phyloP scores from a whole-genome alignment of 2,888 invertebrate species.

The Coelogynopora nodosa region DNA sequence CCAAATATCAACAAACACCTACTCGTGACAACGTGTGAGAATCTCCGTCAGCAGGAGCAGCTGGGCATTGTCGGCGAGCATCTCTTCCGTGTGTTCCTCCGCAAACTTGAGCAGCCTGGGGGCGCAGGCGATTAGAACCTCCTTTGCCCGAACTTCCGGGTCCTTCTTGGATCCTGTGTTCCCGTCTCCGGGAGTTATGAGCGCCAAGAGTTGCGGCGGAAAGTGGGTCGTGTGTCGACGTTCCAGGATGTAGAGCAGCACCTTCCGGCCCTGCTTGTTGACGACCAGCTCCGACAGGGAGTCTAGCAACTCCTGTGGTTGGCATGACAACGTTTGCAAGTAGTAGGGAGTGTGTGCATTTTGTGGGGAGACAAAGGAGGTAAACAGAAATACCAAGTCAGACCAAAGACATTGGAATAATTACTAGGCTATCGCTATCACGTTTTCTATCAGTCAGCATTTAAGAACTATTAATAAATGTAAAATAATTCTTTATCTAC shows the following conservation, averaged over 20 bases:
- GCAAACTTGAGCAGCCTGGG: conserved; percentile 53
- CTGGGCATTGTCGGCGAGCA: conserved; percentile 54
- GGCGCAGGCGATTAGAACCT: conserved; percentile 45
- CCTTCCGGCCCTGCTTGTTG: conserved; percentile 78
- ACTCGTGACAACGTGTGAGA: conserved; percentile 56
- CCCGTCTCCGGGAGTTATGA: conserved; percentile 69
- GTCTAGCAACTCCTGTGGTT: conserved; percentile 66
- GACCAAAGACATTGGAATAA: too few species aligned
- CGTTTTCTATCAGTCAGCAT: too few species aligned
- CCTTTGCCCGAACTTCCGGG: conserved; percentile 48
- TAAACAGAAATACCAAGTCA: too few species aligned
- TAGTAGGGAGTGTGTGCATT: too few species aligned
- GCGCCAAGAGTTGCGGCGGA: conserved; percentile 74
- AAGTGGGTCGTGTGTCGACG: conserved; percentile 77
- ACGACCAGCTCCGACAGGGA: conserved; percentile 70
- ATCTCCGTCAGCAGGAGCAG: conserved; percentile 54
- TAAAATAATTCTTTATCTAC: too few species aligned
- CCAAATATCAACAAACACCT: too few species aligned
- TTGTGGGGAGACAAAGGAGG: too few species aligned
- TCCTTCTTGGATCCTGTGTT: neutral
- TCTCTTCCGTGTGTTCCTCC: conserved; percentile 51
- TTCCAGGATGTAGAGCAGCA: conserved; percentile 80
- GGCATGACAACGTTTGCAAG: too few species aligned
- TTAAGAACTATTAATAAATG: too few species aligned
- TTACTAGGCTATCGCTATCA: too few species aligned